A percentile compares a stretch with the other conserved stretches of the same genome.
phyloP scores from a whole-genome alignment of 2,113 vertebrate species.

The Rhynchopsitta pachyrhyncha region DNA sequence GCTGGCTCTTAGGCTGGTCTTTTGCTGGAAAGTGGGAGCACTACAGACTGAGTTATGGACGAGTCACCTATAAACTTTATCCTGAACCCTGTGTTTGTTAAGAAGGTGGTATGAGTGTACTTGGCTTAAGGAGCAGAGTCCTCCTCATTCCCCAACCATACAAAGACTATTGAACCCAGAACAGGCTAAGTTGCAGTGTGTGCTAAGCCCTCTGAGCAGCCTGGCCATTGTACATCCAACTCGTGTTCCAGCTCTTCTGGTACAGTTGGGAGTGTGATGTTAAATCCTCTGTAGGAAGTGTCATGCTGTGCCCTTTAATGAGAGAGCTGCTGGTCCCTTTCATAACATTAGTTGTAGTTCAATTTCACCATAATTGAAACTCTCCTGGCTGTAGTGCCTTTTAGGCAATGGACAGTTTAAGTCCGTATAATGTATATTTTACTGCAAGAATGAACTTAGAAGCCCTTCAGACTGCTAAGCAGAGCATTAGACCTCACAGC shows the following conservation, averaged over 20 bases:
- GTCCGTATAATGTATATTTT: background rate
- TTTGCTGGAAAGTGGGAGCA: background rate
- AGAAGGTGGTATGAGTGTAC: fast-evolving
- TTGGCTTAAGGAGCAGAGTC: background rate
- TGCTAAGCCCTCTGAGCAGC: background rate
- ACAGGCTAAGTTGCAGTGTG: background rate
- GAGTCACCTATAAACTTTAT: background rate
- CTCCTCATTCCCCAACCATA: fast-evolving
- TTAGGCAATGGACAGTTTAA: background rate
- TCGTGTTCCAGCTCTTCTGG: background rate
- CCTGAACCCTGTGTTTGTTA: background rate
- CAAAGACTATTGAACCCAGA: fast-evolving
- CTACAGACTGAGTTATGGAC: background rate
- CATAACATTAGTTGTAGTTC: conserved; percentile 19
- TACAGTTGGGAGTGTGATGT: background rate
- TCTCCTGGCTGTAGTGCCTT: background rate
- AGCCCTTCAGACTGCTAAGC: background rate
- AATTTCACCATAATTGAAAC: background rate
- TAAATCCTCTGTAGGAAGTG: background rate
- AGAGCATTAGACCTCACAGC: background rate
- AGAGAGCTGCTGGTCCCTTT: conserved; percentile 1
- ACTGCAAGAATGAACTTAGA: background rate
- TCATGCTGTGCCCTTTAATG: conserved; percentile 5
- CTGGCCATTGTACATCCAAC: too few relatives aligned
- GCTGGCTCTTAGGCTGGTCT: fast-evolving